A percentile compares a stretch with the other conserved stretches of the same genome.
Conservation (phyloP, 2,113 vertebrate species). For the Madoqua kirkii region DNA sequence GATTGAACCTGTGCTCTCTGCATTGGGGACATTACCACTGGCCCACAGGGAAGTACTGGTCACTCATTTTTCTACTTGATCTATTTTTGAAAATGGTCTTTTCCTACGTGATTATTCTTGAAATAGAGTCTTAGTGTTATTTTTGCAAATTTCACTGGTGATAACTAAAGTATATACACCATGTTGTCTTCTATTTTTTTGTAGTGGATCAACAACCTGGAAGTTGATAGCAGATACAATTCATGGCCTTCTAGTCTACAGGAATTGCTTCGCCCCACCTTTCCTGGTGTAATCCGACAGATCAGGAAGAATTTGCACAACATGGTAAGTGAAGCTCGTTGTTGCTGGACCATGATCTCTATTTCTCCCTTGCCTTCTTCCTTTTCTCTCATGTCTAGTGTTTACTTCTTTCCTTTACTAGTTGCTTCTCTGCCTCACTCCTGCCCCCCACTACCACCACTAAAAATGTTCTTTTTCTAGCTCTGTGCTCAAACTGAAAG, state of each 20-base stretch:
- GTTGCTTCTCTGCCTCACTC: neutral
- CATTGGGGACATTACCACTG: neutral
- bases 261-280: slow-evolving; percentile 94
- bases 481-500: neutral
- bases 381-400: neutral
- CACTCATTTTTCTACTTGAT: neutral
- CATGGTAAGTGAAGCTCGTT: slow-evolving; percentile 82
- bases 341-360: neutral
- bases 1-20: neutral
- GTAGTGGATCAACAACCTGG: slow-evolving; percentile 98
- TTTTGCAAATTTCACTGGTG: neutral
- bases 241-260: slow-evolving; percentile 95
- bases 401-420: neutral
- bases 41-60: neutral
- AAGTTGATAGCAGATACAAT: slow-evolving; percentile 90
- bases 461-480: neutral
- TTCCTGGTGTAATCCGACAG: slow-evolving; percentile 97
- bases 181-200: slow-evolving; percentile 39
- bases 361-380: neutral
- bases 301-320: slow-evolving; percentile 98
- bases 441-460: accelerated
- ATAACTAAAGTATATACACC: neutral
- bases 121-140: neutral
- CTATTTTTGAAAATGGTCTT: slow-evolving; percentile 7
- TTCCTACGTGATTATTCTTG: neutral